phyloP scores from a whole-genome alignment of 1,140 invertebrate species.

The Samia ricini region DNA sequence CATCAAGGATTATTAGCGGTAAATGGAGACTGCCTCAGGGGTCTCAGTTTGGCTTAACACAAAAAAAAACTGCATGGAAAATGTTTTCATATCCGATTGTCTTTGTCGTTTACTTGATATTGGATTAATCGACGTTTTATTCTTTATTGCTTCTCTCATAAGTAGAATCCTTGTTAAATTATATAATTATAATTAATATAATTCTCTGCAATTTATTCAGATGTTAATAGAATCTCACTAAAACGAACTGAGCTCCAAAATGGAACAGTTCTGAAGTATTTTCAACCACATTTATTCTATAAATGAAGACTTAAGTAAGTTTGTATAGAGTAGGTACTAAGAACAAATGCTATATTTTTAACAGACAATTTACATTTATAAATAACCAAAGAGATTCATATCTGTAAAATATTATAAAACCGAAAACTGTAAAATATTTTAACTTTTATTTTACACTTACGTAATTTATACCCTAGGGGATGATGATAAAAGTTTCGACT shows the following conservation, averaged over 20 bases:
- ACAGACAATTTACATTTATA: too few relatives aligned
- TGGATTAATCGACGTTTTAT: background rate
- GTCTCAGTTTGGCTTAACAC: background rate
- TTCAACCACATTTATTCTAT: too few relatives aligned
- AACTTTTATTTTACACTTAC: background rate
- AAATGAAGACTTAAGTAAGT: too few relatives aligned
- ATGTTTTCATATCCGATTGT: background rate
- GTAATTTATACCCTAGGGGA: too few relatives aligned
- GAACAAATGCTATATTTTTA: too few relatives aligned
- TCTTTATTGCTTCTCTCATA: background rate
- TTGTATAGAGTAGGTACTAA: too few relatives aligned
- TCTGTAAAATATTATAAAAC: background rate
- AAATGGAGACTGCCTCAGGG: background rate
- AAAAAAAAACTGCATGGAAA: background rate
- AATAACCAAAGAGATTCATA: background rate
- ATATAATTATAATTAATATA: too few relatives aligned
- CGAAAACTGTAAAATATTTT: background rate
- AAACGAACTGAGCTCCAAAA: too few relatives aligned
- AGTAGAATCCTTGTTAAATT: background rate
- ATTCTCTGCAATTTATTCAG: too few relatives aligned
- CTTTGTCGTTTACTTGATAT: background rate
- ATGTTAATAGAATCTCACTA: too few relatives aligned
- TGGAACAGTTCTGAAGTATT: too few relatives aligned
- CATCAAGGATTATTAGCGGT: slow-evolving; percentile 5
- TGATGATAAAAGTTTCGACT: background rate